A percentile compares a stretch with the other conserved stretches of the same genome.
Evolutionary conservation across 2,113 vertebrate species (phyloP).

Genomic region (Calyptomena viridis): DNA sequence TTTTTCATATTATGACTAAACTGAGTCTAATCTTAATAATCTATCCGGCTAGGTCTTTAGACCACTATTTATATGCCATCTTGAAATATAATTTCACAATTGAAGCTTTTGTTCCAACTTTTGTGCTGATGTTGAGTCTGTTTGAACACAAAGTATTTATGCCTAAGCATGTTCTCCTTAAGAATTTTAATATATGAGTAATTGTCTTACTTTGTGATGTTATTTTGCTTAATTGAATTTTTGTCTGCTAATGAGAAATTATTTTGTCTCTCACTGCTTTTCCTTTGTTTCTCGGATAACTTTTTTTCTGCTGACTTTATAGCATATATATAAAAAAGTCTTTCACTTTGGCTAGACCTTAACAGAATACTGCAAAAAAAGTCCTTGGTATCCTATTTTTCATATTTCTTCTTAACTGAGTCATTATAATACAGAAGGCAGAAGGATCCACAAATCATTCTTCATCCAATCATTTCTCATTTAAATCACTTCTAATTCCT

Average conservation of each 20-base stretch:
- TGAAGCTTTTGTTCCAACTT: not conserved
- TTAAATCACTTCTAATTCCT: not conserved
- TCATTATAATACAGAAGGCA: not conserved
- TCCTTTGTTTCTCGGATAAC: not conserved
- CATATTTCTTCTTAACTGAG: not conserved
- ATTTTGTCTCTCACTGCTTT: not conserved
- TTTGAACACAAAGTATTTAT: not conserved
- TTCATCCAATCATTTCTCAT: not conserved
- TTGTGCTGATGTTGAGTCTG: not conserved
- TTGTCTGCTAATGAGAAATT: not conserved
- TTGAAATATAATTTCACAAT: not conserved
- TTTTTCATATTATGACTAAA: not conserved
- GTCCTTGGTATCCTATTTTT: not conserved
- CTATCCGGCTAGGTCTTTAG: not conserved
- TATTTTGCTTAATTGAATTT: not conserved
- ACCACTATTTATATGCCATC: not conserved
- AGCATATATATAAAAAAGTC: rapidly evolving
- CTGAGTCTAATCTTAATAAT: not conserved
- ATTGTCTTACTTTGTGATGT: not conserved
- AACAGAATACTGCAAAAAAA: not conserved
- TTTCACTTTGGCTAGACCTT: not conserved
- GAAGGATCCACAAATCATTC: not conserved
- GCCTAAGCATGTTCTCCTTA: not conserved
- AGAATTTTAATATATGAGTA: not conserved
- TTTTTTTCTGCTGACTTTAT: not conserved